These are phyloP conservation scores for Lagocephalus sceleratus DNA, from an alignment of 2,797 vertebrate species.

Conservation along the genomic window DNA sequence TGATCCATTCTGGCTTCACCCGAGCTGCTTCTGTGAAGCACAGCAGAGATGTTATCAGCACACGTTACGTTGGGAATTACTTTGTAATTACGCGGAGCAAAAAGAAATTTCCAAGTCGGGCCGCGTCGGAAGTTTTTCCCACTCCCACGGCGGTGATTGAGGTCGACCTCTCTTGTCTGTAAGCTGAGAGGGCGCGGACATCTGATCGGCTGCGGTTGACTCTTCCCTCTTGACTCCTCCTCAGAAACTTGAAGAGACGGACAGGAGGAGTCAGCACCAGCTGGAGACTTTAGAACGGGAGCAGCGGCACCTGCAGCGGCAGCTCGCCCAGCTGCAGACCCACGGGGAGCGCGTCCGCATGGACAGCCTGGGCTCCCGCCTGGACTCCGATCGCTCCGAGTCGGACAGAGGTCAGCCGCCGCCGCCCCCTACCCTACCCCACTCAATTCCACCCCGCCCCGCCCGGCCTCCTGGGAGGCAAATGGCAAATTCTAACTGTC, in stretches of 20 bases:
- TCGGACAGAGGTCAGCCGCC: conserved; percentile 88
- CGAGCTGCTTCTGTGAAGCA: background rate
- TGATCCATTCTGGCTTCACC: too few species aligned
- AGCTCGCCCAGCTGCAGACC: conserved; percentile 91
- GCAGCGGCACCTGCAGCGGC: conserved; percentile 93
- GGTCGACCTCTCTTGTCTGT: too few species aligned
- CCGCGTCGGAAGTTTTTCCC: too few species aligned
- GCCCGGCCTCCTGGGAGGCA: too few species aligned
- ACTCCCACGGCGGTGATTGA: too few species aligned
- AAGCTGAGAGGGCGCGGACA: too few species aligned
- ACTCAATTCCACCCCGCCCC: too few species aligned
- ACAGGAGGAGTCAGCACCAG: conserved; percentile 93
- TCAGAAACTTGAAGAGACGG: conserved; percentile 97
- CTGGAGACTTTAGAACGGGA: conserved; percentile 93
- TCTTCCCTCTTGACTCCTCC: background rate
- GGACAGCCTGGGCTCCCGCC: conserved; percentile 88
- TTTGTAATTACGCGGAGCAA: too few species aligned
- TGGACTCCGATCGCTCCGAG: conserved; percentile 92
- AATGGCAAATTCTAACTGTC: background rate
- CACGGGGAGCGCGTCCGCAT: conserved; percentile 84
- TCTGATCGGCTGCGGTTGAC: background rate
- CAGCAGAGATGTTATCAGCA: background rate
- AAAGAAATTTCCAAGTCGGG: too few species aligned
- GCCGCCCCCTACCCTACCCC: too few species aligned
- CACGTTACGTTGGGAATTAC: background rate